phyloP scores from a whole-genome alignment of 1,140 invertebrate genomes.

The Papilio helenus region DNA sequence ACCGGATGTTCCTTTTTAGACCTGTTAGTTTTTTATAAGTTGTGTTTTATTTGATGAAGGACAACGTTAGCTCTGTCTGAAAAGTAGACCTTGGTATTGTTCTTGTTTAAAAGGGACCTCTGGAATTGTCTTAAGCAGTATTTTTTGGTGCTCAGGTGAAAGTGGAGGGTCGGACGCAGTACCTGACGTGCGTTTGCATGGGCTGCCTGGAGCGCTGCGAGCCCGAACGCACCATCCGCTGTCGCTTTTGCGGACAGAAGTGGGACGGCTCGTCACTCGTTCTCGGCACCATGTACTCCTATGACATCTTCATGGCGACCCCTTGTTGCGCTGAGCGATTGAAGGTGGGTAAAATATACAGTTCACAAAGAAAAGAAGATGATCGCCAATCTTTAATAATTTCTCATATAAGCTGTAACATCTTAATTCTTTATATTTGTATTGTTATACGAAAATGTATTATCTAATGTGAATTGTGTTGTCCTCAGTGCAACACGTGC shows the following conservation, averaged over 20 bases:
- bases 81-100: background rate
- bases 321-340: constrained; percentile 97
- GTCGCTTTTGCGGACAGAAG: constrained; percentile 91
- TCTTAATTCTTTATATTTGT: background rate
- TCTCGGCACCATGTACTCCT: constrained; percentile 98
- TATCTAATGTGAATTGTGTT: constrained; percentile 32
- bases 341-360: constrained; percentile 85
- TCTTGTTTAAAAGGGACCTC: background rate
- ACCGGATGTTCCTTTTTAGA: constrained; percentile 6
- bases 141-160: constrained; percentile 87
- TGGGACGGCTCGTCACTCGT: constrained; percentile 97
- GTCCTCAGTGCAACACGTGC: constrained; percentile 93
- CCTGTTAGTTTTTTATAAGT: background rate
- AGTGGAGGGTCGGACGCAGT: constrained; percentile 93
- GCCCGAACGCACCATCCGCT: constrained; percentile 88
- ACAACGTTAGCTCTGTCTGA: background rate
- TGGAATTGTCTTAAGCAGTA: constrained; percentile 13
- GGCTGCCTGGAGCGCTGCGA: constrained; percentile 93
- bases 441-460: background rate
- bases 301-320: constrained; percentile 98
- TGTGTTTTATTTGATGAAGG: background rate
- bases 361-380: background rate
- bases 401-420: background rate
- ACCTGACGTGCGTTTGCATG: constrained; percentile 97
- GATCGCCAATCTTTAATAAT: background rate